Conservation (phyloP, 2,888 invertebrate genomes). For the Drosophila putrida region DNA sequence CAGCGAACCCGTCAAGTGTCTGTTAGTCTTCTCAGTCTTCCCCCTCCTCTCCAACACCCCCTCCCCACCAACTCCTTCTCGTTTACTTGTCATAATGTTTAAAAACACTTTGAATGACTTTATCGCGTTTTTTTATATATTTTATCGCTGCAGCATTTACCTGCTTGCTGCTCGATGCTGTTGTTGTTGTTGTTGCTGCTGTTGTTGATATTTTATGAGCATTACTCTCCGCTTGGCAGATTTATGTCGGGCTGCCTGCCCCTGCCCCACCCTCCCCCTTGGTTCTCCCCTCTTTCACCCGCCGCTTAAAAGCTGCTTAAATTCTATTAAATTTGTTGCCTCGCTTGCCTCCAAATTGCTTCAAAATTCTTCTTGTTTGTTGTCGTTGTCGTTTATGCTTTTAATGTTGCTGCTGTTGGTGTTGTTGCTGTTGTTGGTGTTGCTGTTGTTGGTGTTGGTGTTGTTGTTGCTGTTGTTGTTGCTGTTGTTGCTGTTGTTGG, state of each 20-base stretch:
- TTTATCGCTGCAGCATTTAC: slow-evolving; percentile 70
- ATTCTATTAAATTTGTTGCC: slow-evolving; percentile 71
- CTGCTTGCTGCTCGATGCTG: slow-evolving; percentile 43
- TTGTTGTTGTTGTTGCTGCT: slow-evolving; percentile 41
- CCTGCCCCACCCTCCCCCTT: slow-evolving; percentile 4
- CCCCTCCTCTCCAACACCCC: background rate
- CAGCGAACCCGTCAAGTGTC: slow-evolving; percentile 48
- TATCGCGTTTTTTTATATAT: slow-evolving; percentile 58
- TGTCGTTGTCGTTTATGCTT: slow-evolving; percentile 19
- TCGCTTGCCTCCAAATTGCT: slow-evolving; percentile 46
- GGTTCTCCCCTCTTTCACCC: no score
- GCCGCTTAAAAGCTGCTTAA: slow-evolving; percentile 68
- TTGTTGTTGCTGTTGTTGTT: slow-evolving; percentile 70
- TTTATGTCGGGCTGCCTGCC: slow-evolving; percentile 55
- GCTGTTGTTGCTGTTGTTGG: slow-evolving; percentile 37
- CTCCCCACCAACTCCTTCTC: background rate
- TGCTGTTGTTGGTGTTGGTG: slow-evolving; percentile 14
- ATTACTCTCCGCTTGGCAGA: slow-evolving; percentile 62
- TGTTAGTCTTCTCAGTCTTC: slow-evolving; percentile 3
- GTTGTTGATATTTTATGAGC: slow-evolving; percentile 65
- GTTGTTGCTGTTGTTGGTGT: slow-evolving; percentile 11
- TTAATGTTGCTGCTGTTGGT: slow-evolving; percentile 3
- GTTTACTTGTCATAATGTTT: slow-evolving; percentile 26
- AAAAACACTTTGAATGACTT: slow-evolving; percentile 72
- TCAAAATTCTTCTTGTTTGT: slow-evolving; percentile 23